phyloP scores from a whole-genome alignment of 1,140 invertebrate genomes.

The Leptinotarsa lineolata region DNA sequence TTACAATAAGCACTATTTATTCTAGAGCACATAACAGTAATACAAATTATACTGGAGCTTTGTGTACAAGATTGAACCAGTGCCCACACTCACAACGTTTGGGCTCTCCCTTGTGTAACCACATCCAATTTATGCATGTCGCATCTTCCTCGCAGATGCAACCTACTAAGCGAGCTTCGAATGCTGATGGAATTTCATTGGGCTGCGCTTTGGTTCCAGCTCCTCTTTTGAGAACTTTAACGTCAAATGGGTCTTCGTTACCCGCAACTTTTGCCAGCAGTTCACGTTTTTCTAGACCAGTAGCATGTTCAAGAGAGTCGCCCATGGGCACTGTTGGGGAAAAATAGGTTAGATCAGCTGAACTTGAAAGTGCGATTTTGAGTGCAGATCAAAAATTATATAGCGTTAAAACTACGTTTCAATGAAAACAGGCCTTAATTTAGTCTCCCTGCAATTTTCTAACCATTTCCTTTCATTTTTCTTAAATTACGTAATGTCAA shows the following conservation, averaged over 20 bases:
- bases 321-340: slow-evolving; percentile 65
- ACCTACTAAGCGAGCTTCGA: slow-evolving; percentile 87
- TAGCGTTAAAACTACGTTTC: neutral
- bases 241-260: slow-evolving; percentile 89
- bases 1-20: slow-evolving; percentile 9
- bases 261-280: slow-evolving; percentile 81
- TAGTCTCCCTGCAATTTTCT: too few relatives aligned
- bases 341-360: slow-evolving; percentile 24
- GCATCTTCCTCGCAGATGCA: slow-evolving; percentile 96
- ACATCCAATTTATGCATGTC: slow-evolving; percentile 89
- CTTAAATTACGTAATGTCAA: slow-evolving; percentile 41
- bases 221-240: slow-evolving; percentile 78
- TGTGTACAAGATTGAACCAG: slow-evolving; percentile 92
- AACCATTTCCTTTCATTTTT: slow-evolving; percentile 18
- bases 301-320: slow-evolving; percentile 89
- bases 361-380: neutral
- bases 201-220: slow-evolving; percentile 84
- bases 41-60: slow-evolving; percentile 64
- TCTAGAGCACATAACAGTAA: slow-evolving; percentile 5
- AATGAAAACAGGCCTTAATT: too few relatives aligned
- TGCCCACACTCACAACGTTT: slow-evolving; percentile 93
- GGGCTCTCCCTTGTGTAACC: slow-evolving; percentile 84
- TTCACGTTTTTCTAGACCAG: slow-evolving; percentile 89
- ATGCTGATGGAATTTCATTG: slow-evolving; percentile 87
- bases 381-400: neutral